Conservation (phyloP, 2,888 invertebrate species). For the Andrena camellia region DNA sequence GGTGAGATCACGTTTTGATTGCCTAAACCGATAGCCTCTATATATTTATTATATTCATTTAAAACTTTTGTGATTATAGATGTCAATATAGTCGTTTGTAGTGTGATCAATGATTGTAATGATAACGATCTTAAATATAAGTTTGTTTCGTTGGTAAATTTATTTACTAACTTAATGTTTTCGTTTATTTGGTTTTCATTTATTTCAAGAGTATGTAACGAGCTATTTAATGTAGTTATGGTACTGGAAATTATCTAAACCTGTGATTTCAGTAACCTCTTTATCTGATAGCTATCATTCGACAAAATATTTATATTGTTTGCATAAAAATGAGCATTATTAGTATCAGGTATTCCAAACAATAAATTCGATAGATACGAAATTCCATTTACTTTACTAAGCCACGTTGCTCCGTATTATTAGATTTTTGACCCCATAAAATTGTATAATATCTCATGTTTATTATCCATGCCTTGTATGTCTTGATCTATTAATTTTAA, state of each 20-base stretch:
- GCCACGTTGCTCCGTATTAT: neutral
- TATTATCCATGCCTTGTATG: neutral
- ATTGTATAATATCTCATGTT: neutral
- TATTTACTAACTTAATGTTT: neutral
- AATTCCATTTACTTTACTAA: conserved; percentile 26
- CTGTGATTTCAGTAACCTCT: conserved; percentile 27
- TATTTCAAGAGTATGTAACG: neutral
- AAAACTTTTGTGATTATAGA: neutral
- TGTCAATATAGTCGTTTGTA: neutral
- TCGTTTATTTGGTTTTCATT: conserved; percentile 5
- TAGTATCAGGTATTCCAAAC: conserved; percentile 21
- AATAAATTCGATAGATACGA: conserved; percentile 19
- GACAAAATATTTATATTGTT: neutral
- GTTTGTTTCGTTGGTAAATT: conserved; percentile 4
- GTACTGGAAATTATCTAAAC: conserved; percentile 31
- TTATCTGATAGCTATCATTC: conserved; percentile 13
- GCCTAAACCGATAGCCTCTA: conserved; percentile 1
- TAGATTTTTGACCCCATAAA: conserved; percentile 1
- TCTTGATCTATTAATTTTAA: neutral
- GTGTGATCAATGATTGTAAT: neutral
- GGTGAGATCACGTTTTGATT: conserved; percentile 16
- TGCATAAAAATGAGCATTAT: conserved; percentile 22
- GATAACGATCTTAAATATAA: neutral
- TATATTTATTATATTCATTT: conserved; percentile 11
- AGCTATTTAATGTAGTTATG: conserved; percentile 20